Percentiles rank a stretch among this genome's conserved stretches.
phyloP scores from a whole-genome alignment of 2,113 vertebrate species.

The Carassius carassius region DNA sequence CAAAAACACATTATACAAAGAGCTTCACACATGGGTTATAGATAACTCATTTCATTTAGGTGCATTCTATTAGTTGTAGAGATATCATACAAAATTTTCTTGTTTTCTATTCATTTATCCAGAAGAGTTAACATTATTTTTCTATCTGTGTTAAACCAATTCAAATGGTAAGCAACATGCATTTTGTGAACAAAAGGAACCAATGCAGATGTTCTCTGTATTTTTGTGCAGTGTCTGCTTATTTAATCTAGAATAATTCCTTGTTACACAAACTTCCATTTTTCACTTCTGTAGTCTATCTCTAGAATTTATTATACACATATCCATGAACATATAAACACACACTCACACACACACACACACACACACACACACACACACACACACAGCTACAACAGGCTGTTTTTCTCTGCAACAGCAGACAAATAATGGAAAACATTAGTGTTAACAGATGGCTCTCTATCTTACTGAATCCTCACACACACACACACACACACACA shows the following conservation, averaged over 20 bases:
- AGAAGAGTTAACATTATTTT: not conserved
- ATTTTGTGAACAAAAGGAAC: not conserved
- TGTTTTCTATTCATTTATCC: not conserved
- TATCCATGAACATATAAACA: no score
- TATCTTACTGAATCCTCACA: slow-evolving; percentile 41
- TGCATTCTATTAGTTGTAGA: not conserved
- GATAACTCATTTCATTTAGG: not conserved
- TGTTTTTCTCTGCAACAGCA: slow-evolving; percentile 54
- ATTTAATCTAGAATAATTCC: not conserved
- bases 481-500: no score
- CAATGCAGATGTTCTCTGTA: not conserved
- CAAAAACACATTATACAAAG: slow-evolving; percentile 30
- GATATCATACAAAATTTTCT: not conserved
- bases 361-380: slow-evolving; percentile 25
- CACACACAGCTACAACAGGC: slow-evolving; percentile 24
- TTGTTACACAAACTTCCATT: not conserved
- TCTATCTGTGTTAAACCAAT: not conserved
- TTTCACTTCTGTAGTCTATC: not conserved
- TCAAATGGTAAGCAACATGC: not conserved
- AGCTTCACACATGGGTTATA: not conserved
- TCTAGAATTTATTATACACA: not conserved
- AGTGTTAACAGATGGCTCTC: slow-evolving; percentile 51
- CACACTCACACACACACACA: slow-evolving; percentile 1
- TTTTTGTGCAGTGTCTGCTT: not conserved
- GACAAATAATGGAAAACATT: slow-evolving; percentile 57